A percentile compares a stretch with the other conserved stretches of the same genome.
Evolutionary conservation across 1,140 invertebrate species (phyloP).

Genomic region (Neodiprion pinetum): DNA sequence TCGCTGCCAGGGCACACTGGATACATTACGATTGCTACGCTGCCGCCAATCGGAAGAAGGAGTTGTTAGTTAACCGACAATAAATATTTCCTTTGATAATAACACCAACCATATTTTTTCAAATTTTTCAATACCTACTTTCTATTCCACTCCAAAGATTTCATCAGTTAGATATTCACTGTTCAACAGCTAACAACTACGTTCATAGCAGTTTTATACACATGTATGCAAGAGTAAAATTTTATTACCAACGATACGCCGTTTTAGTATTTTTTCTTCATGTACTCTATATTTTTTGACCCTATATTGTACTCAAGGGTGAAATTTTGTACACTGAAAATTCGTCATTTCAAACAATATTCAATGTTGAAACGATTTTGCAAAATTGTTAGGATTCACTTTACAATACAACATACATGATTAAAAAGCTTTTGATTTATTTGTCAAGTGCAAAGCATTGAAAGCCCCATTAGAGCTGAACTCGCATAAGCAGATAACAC

Average conservation of each 20-base stretch:
- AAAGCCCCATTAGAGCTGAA: too few relatives aligned
- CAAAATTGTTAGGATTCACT: slow-evolving; percentile 1
- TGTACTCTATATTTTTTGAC: slow-evolving; percentile 10
- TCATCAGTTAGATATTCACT: not conserved
- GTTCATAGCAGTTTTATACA: slow-evolving; percentile 10
- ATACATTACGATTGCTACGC: slow-evolving; percentile 90
- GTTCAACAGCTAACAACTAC: not conserved
- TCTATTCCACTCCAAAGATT: not conserved
- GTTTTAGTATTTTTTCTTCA: slow-evolving; percentile 10
- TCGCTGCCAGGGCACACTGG: slow-evolving; percentile 90
- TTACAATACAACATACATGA: not conserved
- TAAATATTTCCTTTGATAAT: not conserved
- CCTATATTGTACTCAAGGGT: not conserved
- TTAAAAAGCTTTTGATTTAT: too few relatives aligned
- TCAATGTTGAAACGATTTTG: not conserved
- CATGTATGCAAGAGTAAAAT: slow-evolving; percentile 2
- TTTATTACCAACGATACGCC: slow-evolving; percentile 18
- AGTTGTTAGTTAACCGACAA: slow-evolving; percentile 15
- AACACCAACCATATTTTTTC: not conserved
- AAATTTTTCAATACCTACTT: not conserved
- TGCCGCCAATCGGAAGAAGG: slow-evolving; percentile 68
- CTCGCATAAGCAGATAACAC: too few relatives aligned
- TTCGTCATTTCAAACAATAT: not conserved
- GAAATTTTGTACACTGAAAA: slow-evolving; percentile 5
- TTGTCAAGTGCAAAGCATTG: too few relatives aligned